These are phyloP conservation scores for Apostichopus japonicus DNA, from an alignment of 35 echinoderm and acorn worm species.

Conservation along the genomic window DNA sequence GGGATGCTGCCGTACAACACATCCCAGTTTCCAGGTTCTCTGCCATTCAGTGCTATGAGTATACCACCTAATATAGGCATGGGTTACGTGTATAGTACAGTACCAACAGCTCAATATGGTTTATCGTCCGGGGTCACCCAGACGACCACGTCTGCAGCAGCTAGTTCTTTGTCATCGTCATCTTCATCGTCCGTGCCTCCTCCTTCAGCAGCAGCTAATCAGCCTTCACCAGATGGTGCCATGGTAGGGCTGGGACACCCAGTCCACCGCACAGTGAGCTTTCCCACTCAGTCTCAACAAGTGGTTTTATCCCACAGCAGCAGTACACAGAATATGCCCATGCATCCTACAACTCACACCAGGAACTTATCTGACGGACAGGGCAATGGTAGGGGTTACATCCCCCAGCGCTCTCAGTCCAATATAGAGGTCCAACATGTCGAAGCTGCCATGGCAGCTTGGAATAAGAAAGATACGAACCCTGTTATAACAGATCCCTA, in stretches of 20 bases:
- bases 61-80: conserved; percentile 52
- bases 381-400: conserved; percentile 1
- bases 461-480: conserved; percentile 35
- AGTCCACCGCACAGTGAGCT: conserved; percentile 46
- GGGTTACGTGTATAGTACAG: conserved; percentile 24
- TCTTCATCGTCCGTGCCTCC: conserved; percentile 10
- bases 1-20: conserved; percentile 45
- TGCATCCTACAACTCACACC: conserved; percentile 39
- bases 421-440: conserved; percentile 47
- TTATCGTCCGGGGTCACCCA: background rate
- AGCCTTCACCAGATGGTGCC: conserved; percentile 36
- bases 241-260: conserved; percentile 15
- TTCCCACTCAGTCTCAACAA: conserved; percentile 37
- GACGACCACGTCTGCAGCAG: conserved; percentile 10
- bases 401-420: conserved; percentile 36
- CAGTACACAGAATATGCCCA: conserved; percentile 21
- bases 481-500: background rate
- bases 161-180: background rate
- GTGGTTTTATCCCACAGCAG: background rate
- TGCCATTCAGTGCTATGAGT: conserved; percentile 36
- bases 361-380: conserved; percentile 43
- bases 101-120: conserved; percentile 20
- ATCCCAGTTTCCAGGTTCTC: background rate
- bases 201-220: conserved; percentile 13
- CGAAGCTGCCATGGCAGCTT: conserved; percentile 5